Evolutionary conservation across 2,113 vertebrate species (phyloP).

Genomic region (Ptychochromis oligacanthus): DNA sequence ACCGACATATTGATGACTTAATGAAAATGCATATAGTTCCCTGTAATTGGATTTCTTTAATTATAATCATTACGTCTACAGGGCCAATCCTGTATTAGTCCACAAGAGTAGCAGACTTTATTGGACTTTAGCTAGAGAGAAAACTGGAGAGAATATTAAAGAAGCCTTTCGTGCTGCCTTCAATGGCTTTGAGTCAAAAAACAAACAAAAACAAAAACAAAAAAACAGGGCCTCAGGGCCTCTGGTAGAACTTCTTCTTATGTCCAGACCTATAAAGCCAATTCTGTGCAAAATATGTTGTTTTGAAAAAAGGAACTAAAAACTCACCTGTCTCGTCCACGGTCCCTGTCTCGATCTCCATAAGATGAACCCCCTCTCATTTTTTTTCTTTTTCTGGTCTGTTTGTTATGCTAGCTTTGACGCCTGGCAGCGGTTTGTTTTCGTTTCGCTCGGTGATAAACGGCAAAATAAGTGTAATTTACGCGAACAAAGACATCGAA

Average conservation of each 20-base stretch:
- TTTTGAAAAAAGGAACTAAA: neutral
- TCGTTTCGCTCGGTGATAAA: neutral
- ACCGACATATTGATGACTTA: neutral
- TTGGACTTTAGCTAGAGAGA: neutral
- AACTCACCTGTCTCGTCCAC: slow-evolving; percentile 89
- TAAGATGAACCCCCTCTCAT: slow-evolving; percentile 87
- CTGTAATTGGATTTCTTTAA: neutral
- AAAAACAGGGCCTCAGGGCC: neutral
- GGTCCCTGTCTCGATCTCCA: slow-evolving; percentile 82
- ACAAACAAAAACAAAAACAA: no score
- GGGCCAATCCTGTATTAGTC: neutral
- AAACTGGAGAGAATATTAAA: neutral
- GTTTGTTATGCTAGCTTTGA: neutral
- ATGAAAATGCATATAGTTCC: neutral
- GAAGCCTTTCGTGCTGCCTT: neutral
- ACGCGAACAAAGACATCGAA: accelerated
- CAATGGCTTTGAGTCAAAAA: no score
- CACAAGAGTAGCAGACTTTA: neutral
- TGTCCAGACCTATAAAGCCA: neutral
- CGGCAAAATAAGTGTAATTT: neutral
- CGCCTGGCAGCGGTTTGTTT: neutral
- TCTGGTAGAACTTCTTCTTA: neutral
- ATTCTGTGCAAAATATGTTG: neutral
- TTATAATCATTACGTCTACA: neutral
- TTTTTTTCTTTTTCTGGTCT: slow-evolving; percentile 24